Conservation (phyloP, 2,888 invertebrate species). For the Neoscelio sp. region DNA sequence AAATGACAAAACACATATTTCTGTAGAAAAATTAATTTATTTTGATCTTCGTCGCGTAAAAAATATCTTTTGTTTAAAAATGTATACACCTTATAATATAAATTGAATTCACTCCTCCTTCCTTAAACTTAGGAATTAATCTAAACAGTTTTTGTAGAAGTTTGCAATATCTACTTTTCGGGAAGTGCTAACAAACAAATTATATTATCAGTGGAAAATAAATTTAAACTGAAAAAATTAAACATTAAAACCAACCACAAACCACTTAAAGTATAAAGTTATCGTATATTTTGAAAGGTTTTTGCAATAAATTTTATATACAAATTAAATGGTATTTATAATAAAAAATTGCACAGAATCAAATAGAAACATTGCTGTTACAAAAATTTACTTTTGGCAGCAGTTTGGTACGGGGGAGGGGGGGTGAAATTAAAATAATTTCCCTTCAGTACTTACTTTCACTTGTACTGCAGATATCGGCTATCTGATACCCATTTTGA, state of each 20-base stretch:
- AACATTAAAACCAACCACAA: no score
- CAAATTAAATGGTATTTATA: constrained; percentile 28
- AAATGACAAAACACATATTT: no score
- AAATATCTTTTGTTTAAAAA: constrained; percentile 58
- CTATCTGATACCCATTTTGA: constrained; percentile 60
- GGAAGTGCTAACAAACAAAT: constrained; percentile 56
- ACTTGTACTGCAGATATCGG: constrained; percentile 55
- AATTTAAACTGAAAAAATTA: constrained; percentile 7
- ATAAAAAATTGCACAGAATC: constrained; percentile 23
- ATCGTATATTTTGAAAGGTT: constrained; percentile 25
- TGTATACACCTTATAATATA: constrained; percentile 47
- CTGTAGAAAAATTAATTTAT: constrained; percentile 37
- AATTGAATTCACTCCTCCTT: constrained; percentile 30
- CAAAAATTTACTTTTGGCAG: no score
- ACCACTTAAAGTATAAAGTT: no score
- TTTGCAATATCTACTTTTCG: constrained; percentile 58
- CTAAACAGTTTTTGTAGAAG: constrained; percentile 63
- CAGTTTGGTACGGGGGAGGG: no score
- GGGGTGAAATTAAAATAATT: background rate
- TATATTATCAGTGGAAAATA: constrained; percentile 28
- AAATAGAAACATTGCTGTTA: constrained; percentile 10
- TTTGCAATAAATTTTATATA: constrained; percentile 22
- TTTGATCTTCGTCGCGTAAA: constrained; percentile 36
- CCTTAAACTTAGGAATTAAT: constrained; percentile 49
- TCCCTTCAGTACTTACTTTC: constrained; percentile 56